Conservation (phyloP, 2,888 invertebrate genomes). For the Xanthorhoe spadicearia region DNA sequence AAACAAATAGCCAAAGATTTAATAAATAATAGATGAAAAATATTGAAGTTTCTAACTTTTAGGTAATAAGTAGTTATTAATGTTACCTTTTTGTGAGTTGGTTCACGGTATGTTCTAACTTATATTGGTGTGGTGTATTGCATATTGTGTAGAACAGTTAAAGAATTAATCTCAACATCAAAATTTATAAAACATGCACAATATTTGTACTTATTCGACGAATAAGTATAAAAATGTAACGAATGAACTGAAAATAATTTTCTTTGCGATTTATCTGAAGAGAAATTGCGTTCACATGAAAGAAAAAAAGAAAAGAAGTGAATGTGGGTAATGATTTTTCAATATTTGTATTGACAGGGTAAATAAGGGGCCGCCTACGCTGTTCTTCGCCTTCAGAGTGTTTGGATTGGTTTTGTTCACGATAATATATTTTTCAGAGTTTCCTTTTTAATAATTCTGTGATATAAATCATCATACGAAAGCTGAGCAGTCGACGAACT, state of each 20-base stretch:
- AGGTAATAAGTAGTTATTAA: background rate
- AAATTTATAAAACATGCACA: slow-evolving; percentile 23
- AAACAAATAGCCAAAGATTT: slow-evolving; percentile 76
- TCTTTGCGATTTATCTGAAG: slow-evolving; percentile 59
- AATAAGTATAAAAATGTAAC: slow-evolving; percentile 57
- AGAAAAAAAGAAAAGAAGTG: slow-evolving; percentile 62
- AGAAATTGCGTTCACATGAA: slow-evolving; percentile 61
- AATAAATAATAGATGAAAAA: slow-evolving; percentile 75
- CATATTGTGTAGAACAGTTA: background rate
- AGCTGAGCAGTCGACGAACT: slow-evolving; percentile 22
- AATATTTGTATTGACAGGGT: slow-evolving; percentile 68
- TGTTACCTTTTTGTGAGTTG: slow-evolving; percentile 19
- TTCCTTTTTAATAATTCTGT: slow-evolving; percentile 44
- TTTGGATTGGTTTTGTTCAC: slow-evolving; percentile 47
- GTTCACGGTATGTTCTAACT: background rate
- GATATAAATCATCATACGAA: slow-evolving; percentile 27
- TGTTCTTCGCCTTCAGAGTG: slow-evolving; percentile 44
- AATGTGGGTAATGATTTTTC: slow-evolving; percentile 68
- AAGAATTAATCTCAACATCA: background rate
- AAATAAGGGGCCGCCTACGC: slow-evolving; percentile 57
- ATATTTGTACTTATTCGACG: slow-evolving; percentile 44
- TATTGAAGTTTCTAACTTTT: slow-evolving; percentile 46
- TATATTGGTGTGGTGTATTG: too few relatives aligned
- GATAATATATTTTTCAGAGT: slow-evolving; percentile 38
- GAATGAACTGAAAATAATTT: slow-evolving; percentile 63